Conservation (phyloP, 2,797 vertebrate species). For the Sebastes steindachneri region DNA sequence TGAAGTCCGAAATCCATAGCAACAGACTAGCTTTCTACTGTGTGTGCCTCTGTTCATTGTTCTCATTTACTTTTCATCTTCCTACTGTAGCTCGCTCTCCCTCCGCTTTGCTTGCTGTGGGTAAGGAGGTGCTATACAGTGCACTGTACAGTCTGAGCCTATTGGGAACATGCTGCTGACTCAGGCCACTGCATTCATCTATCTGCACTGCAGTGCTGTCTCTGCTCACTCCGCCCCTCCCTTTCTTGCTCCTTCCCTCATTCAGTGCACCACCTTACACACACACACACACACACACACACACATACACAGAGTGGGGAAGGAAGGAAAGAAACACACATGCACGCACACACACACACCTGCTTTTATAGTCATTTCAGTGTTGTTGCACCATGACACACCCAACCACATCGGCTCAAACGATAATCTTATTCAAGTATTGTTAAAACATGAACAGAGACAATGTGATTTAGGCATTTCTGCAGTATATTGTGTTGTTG, state of each 20-base stretch:
- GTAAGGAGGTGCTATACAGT: slow-evolving; percentile 66
- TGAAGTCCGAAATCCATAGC: slow-evolving; percentile 25
- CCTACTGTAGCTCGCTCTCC: slow-evolving; percentile 39
- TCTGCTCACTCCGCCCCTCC: slow-evolving; percentile 36
- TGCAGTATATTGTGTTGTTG: background rate
- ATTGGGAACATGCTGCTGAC: slow-evolving; percentile 82
- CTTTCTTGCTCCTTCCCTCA: slow-evolving; percentile 24
- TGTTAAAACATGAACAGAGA: background rate
- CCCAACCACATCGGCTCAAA: slow-evolving; percentile 28
- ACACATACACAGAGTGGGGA: background rate
- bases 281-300: slow-evolving; percentile 25
- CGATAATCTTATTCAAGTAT: background rate
- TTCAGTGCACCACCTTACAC: slow-evolving; percentile 64
- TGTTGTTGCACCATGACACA: slow-evolving; percentile 59
- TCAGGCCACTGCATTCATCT: slow-evolving; percentile 84
- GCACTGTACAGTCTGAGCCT: slow-evolving; percentile 73
- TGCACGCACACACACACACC: slow-evolving; percentile 10
- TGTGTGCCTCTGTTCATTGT: slow-evolving; percentile 35
- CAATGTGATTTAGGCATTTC: background rate
- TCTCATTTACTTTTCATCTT: slow-evolving; percentile 45
- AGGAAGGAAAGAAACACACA: slow-evolving; percentile 8
- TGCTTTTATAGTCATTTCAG: slow-evolving; percentile 42
- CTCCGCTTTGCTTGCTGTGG: slow-evolving; percentile 51
- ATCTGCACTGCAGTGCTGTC: slow-evolving; percentile 86
- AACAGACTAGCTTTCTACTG: slow-evolving; percentile 7